Evolutionary conservation across 2,888 invertebrate genomes (phyloP), one percentile per base, ranked within the genome.

Genomic region (Sepioteuthis lessoniana): DNA sequence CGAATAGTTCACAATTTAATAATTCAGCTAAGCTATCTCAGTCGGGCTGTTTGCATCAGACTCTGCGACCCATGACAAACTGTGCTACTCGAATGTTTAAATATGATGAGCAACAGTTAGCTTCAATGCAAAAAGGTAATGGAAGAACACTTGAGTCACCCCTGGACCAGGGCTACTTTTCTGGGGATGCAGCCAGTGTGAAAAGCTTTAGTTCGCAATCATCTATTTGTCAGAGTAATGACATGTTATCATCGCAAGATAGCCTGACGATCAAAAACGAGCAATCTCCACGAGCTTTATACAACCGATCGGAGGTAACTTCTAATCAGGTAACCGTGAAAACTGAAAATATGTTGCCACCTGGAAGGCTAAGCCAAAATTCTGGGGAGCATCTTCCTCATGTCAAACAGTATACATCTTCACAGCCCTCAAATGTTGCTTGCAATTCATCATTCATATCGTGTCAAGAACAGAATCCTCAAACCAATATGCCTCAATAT

Each of bases 151-250:
- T 95, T 91, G 96, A 96, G 93, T 96, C 97, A 35, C 96, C 96
- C 13, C 95, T 96, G 55, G 96, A 96, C 95, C 96, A 96, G 94
- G 97, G 96, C 90, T 97, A 97, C 95, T 96, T 96, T 94, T 96
- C 97, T 37, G 96, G 96, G 16, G 97, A 96, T 93, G 95, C 96
- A 10, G 95, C 95, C 94, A 96, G 96, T 95, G 96, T 96, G 50
- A 95, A 96, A 38, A 96, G 96, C 94, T 96, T 95, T 38, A 96
- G 96, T 91, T 96, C 96, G 0, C 94, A 95, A 25, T 95, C 95
- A 19, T 94, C 94, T 21, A 93, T 94, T 55, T 94, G 94, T 60
- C 92, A 92, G 37, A 94, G 76, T 90, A 92, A 91, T 5, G 50
- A 55, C 93, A 91, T 93, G 76, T 42, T 90, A 35, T 93, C 90